These are phyloP conservation scores for Caloenas nicobarica DNA, from an alignment of 2,113 vertebrate genomes.

Conservation along the genomic window DNA sequence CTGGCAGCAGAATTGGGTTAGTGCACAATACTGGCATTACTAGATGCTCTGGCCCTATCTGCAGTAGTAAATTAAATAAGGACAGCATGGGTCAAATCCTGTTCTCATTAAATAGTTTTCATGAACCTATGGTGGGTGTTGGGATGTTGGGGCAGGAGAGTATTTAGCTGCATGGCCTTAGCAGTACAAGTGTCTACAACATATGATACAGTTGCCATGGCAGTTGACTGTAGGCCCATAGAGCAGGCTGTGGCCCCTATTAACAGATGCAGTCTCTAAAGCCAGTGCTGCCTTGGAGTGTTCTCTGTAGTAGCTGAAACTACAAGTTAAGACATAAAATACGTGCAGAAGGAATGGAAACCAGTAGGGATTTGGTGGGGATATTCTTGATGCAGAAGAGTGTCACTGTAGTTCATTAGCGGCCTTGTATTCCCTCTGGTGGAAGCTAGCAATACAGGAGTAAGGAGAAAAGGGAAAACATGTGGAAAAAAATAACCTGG, in stretches of 20 bases:
- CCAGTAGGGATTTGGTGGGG: not conserved
- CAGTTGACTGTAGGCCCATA: not conserved
- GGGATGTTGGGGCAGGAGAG: not conserved
- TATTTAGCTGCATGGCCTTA: not conserved
- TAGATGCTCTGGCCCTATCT: not conserved
- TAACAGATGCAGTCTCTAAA: not conserved
- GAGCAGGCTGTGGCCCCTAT: not conserved
- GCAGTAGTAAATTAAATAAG: not conserved
- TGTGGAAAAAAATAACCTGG: fast-evolving
- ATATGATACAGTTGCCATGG: not conserved
- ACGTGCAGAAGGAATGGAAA: not conserved
- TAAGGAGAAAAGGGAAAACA: not conserved
- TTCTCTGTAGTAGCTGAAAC: not conserved
- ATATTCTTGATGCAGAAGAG: not conserved
- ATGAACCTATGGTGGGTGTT: not conserved
- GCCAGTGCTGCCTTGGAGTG: not conserved
- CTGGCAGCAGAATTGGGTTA: not conserved
- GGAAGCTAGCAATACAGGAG: not conserved
- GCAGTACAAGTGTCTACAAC: not conserved
- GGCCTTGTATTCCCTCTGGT: not conserved
- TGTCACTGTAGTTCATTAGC: not conserved
- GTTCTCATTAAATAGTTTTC: not conserved
- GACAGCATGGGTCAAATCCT: not conserved
- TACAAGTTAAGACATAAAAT: not conserved
- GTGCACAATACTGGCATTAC: not conserved